Percentiles rank a stretch among this genome's conserved stretches.
Evolutionary conservation across 1,140 invertebrate genomes (phyloP).

Genomic region (Saccostrea echinata): DNA sequence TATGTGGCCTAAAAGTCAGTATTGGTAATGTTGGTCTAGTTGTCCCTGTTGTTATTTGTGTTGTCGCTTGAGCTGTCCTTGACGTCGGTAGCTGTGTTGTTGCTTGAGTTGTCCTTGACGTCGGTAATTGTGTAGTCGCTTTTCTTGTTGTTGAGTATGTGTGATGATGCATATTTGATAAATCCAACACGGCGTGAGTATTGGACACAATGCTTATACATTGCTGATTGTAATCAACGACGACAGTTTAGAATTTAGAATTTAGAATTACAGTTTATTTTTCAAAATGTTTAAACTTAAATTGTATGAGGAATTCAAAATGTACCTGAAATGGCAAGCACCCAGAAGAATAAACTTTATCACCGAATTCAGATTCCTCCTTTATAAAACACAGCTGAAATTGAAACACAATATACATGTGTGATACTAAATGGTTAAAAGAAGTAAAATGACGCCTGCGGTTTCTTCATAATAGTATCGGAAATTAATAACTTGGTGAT

Average conservation of each 20-base stretch:
- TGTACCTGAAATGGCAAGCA: slow-evolving; percentile 18
- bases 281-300: not conserved
- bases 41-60: not conserved
- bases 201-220: slow-evolving; percentile 12
- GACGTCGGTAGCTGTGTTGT: too few species aligned
- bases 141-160: slow-evolving; percentile 2
- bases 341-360: not conserved
- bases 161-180: slow-evolving; percentile 11
- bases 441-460: too few species aligned
- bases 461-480: too few species aligned
- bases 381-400: not conserved
- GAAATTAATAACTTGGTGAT: too few species aligned
- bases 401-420: too few species aligned
- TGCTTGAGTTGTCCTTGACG: not conserved
- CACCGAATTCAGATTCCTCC: slow-evolving; percentile 6
- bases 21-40: not conserved
- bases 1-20: not conserved
- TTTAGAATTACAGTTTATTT: not conserved
- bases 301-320: not conserved
- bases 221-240: not conserved
- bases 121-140: not conserved
- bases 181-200: not conserved
- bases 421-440: too few species aligned
- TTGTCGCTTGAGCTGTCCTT: too few species aligned
- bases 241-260: not conserved